Conservation (phyloP, 1,140 invertebrate species). For the Venturia canescens region DNA sequence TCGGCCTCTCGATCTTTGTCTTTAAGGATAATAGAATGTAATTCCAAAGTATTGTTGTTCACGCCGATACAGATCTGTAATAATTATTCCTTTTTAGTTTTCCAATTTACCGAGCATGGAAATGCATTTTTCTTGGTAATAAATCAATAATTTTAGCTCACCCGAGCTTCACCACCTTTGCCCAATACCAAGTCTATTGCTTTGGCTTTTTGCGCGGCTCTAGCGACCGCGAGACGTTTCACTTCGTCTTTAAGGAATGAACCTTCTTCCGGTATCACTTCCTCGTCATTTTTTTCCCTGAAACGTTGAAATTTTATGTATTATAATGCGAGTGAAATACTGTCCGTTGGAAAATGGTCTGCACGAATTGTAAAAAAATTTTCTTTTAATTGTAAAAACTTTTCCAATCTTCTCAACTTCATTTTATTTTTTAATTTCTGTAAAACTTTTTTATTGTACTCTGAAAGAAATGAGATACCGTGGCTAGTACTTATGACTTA, state of each 20-base stretch:
- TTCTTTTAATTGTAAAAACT: background rate
- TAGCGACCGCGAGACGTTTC: conserved; percentile 82
- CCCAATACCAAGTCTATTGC: conserved; percentile 83
- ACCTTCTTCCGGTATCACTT: conserved; percentile 44
- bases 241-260: conserved; percentile 86
- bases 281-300: conserved; percentile 67
- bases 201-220: conserved; percentile 84
- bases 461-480: background rate
- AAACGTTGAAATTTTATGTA: conserved; percentile 23
- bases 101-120: too few relatives aligned
- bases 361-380: background rate
- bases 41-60: conserved; percentile 83
- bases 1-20: conserved; percentile 78
- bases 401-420: too few relatives aligned
- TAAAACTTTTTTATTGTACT: too few relatives aligned
- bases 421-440: too few relatives aligned
- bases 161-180: conserved; percentile 82
- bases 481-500: conserved; percentile 67
- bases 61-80: conserved; percentile 76
- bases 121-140: background rate
- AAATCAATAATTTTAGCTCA: conserved; percentile 66
- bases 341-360: background rate
- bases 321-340: background rate
- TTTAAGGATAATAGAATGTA: conserved; percentile 79
- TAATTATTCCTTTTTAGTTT: background rate